Conservation (phyloP, 2,888 invertebrate species). For the Spodoptera exigua region DNA sequence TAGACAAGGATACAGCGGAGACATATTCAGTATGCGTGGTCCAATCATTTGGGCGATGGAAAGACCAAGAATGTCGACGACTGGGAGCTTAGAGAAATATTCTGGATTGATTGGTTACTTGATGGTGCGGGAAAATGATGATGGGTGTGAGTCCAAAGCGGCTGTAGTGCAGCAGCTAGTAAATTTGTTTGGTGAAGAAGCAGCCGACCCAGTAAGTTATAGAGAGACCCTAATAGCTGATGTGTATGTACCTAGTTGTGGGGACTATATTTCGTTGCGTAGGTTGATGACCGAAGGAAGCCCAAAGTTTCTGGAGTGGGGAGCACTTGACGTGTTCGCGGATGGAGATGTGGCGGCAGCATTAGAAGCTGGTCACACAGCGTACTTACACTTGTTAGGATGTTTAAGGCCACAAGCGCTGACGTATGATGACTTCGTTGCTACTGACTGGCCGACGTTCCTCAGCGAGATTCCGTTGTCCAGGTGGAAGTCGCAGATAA, state of each 20-base stretch:
- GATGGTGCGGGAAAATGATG: constrained; percentile 63
- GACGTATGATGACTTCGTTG: constrained; percentile 75
- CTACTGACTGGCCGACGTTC: constrained; percentile 64
- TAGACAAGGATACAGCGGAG: constrained; percentile 79
- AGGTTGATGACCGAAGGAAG: constrained; percentile 59
- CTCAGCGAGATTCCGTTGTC: constrained; percentile 60
- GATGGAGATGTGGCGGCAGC: constrained; percentile 83
- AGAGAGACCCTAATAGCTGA: constrained; percentile 74
- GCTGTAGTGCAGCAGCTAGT: constrained; percentile 78
- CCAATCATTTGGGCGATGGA: constrained; percentile 86
- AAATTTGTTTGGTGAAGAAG: constrained; percentile 77
- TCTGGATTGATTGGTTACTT: constrained; percentile 77
- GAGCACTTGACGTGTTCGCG: constrained; percentile 81
- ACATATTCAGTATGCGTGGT: constrained; percentile 82
- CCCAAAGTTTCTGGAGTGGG: constrained; percentile 76
- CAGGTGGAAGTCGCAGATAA: constrained; percentile 67
- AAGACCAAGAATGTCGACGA: constrained; percentile 72
- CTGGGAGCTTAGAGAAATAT: constrained; percentile 70
- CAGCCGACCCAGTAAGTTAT: constrained; percentile 73
- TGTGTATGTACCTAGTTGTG: constrained; percentile 78
- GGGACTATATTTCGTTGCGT: constrained; percentile 77
- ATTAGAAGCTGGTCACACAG: constrained; percentile 80
- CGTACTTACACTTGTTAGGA: constrained; percentile 77
- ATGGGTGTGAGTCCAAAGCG: constrained; percentile 60
- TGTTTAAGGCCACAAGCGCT: constrained; percentile 81